Evolutionary conservation across 37 sponge, comb jelly and placozoan genomes (phyloP).

Genomic region (Geodia barretti): DNA sequence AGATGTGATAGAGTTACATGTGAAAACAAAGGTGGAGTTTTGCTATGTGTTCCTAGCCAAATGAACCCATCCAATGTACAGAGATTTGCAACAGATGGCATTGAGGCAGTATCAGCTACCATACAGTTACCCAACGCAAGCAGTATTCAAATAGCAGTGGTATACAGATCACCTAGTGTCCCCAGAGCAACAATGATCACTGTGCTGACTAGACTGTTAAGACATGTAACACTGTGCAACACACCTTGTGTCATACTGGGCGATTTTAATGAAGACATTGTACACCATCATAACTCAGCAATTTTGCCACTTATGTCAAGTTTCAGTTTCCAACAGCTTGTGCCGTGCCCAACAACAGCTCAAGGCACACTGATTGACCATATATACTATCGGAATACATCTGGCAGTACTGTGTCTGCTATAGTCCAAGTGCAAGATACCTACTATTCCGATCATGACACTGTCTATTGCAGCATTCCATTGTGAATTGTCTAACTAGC

Average conservation of each 20-base stretch:
- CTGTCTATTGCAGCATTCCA: slow-evolving; percentile 8
- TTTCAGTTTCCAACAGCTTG: neutral
- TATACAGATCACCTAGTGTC: slow-evolving; percentile 34
- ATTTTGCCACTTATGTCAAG: neutral
- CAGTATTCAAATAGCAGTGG: slow-evolving; percentile 9
- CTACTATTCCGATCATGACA: slow-evolving; percentile 33
- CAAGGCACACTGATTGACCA: slow-evolving; percentile 33
- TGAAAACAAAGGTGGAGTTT: slow-evolving; percentile 15
- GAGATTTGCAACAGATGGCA: slow-evolving; percentile 16
- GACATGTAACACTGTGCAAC: neutral
- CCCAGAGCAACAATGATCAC: neutral
- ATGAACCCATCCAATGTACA: neutral
- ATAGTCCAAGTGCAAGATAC: slow-evolving; percentile 8
- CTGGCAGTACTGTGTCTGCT: neutral
- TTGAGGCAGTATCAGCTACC: slow-evolving; percentile 13
- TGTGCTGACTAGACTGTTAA: slow-evolving; percentile 2
- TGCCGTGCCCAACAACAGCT: slow-evolving; percentile 10
- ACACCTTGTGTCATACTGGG: slow-evolving; percentile 8
- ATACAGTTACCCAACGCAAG: neutral
- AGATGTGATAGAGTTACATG: slow-evolving; percentile 26
- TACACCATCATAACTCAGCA: neutral
- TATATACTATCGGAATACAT: neutral
- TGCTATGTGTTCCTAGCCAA: slow-evolving; percentile 5
- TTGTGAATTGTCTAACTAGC: neutral
- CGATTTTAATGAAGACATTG: slow-evolving; percentile 31